A percentile compares a stretch with the other conserved stretches of the same genome.
phyloP scores from a whole-genome alignment of 1,140 invertebrate species.

The Bombus consobrinus region DNA sequence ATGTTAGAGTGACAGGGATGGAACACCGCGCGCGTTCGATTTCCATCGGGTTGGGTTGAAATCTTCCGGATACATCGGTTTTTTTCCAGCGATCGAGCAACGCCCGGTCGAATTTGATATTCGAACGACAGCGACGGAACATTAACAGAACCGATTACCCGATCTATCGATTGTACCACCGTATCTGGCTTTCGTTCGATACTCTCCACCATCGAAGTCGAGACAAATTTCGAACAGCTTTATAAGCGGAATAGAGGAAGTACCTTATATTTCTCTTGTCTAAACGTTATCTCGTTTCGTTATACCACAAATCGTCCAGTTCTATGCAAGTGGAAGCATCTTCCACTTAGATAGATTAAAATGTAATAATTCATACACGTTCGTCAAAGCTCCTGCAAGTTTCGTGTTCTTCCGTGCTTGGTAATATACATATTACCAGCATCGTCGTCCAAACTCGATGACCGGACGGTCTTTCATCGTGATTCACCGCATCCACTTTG shows the following conservation, averaged over 20 bases:
- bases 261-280: no score
- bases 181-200: background rate
- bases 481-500: constrained; percentile 54
- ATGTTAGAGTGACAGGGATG: background rate
- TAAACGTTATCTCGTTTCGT: no score
- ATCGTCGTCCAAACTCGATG: constrained; percentile 40
- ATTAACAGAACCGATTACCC: background rate
- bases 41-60: background rate
- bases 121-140: background rate
- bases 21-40: background rate
- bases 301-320: no score
- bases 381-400: background rate
- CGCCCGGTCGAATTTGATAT: background rate
- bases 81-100: no score
- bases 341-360: constrained; percentile 8
- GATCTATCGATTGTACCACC: background rate
- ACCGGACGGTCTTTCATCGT: constrained; percentile 47
- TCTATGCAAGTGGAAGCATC: background rate
- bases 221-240: background rate
- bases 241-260: no score
- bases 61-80: background rate
- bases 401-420: constrained; percentile 17
- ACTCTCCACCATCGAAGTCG: background rate
- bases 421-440: constrained; percentile 26
- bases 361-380: constrained; percentile 19